Conservation (phyloP, 2,113 vertebrate genomes). For the Thalassarche chlororhynchos region DNA sequence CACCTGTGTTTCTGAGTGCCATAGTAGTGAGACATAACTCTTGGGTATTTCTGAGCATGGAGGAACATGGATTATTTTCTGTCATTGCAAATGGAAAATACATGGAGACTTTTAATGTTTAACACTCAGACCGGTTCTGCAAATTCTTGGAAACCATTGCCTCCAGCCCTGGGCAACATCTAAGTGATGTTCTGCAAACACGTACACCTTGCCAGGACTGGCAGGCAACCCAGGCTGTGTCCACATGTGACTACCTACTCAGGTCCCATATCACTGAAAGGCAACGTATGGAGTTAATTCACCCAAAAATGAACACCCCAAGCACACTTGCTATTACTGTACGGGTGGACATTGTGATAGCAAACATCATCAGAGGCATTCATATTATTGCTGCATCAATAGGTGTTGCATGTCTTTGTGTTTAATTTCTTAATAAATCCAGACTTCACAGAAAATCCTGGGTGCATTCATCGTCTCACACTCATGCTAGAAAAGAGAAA, state of each 20-base stretch:
- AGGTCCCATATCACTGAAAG: neutral
- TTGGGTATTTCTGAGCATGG: slow-evolving; percentile 7
- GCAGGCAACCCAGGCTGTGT: neutral
- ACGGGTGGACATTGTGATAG: neutral
- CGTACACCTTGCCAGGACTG: neutral
- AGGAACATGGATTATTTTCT: neutral
- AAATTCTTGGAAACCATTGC: neutral
- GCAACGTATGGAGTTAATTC: neutral
- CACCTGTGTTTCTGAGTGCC: slow-evolving; percentile 17
- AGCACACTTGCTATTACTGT: neutral
- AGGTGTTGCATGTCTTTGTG: neutral
- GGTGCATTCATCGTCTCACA: neutral
- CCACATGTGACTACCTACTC: neutral
- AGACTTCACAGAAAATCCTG: neutral
- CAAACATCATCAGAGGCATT: neutral
- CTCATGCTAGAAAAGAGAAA: neutral
- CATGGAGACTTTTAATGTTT: neutral
- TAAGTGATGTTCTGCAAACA: neutral
- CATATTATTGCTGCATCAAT: neutral
- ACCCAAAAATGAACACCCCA: neutral
- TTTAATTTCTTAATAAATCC: neutral
- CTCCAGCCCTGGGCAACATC: neutral
- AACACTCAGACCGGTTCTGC: neutral
- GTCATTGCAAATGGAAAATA: slow-evolving; percentile 1
- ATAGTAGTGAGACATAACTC: neutral